A percentile compares a stretch with the other conserved stretches of the same genome.
These are phyloP conservation scores for Athalia circularis DNA, from an alignment of 2,888 invertebrate species.

Conservation along the genomic window DNA sequence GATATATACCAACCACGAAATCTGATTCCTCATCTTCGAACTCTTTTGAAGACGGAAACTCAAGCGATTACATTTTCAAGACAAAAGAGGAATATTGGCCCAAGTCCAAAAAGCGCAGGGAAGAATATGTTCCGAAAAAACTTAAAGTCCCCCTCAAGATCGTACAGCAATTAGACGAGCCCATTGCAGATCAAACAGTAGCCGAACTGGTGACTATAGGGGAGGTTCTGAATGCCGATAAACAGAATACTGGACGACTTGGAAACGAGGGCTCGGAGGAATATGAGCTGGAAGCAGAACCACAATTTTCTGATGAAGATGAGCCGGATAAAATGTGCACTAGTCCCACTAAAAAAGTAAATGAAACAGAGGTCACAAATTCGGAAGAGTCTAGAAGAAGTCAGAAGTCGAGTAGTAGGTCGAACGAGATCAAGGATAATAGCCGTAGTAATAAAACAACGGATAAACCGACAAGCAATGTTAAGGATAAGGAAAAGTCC, in stretches of 20 bases:
- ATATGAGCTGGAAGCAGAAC: constrained; percentile 59
- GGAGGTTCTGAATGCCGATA: constrained; percentile 67
- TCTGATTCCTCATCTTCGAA: constrained; percentile 61
- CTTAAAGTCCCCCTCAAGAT: constrained; percentile 68
- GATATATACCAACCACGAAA: constrained; percentile 67
- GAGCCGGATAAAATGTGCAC: constrained; percentile 66
- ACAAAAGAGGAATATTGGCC: constrained; percentile 68
- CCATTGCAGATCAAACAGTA: constrained; percentile 67
- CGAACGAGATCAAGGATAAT: constrained; percentile 47
- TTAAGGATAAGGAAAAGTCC: constrained; percentile 65
- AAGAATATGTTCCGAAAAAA: constrained; percentile 71
- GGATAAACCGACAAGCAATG: constrained; percentile 39
- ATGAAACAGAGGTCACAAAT: constrained; percentile 7
- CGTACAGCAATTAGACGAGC: constrained; percentile 60
- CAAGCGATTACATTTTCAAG: constrained; percentile 63
- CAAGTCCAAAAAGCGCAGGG: constrained; percentile 68
- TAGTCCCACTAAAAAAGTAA: constrained; percentile 61
- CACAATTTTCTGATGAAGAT: constrained; percentile 68
- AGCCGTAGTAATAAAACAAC: constrained; percentile 43
- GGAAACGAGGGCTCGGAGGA: constrained; percentile 59
- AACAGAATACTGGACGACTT: constrained; percentile 41
- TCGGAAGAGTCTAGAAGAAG: constrained; percentile 47
- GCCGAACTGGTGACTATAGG: constrained; percentile 73
- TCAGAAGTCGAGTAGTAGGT: constrained; percentile 54
- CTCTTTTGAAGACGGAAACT: constrained; percentile 60